Base-by-base conservation (phyloP, 2,888 invertebrate species). In the Hyles lineata region DNA sequence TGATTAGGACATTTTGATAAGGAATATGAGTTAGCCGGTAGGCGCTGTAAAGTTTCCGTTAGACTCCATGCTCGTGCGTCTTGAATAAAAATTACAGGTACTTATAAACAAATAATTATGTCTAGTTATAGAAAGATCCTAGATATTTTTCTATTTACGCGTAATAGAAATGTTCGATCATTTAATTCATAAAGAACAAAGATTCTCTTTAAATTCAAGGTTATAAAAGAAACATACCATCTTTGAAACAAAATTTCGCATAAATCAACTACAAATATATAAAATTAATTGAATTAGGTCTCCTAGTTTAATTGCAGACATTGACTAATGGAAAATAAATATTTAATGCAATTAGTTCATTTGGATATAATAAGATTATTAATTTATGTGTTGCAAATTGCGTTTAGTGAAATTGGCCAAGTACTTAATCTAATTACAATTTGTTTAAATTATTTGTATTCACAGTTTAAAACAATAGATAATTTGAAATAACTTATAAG, bases 1-100 rank as follows among this genome's bases (percentile, higher is more conserved):
- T 72, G 71, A 72, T 55, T 72, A 82, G 25, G 78, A 79, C 79
- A 74, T 85, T 88, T 87, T 84, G 85, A 83, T 85, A 82, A 75
- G 74, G 72, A 76, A 70, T 76, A 77, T 81, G 79, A 78, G 72
- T 74, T 79, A 79, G 62, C 76, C 77, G 79, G 79, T 77, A 78
- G 80, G 77, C 79, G 75, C 74, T 80, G 74, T 76, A 74, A 60
- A 79, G 79, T 73, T 76, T 75, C 73, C 15, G 73, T 74, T 67
- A 17, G 23, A 35, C 55, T 63, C 58, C 23, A 67, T n/a, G 43
- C 67, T 55, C 32, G 63, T 63, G 35, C 52, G 32, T 32, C 52
- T 35, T 72, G 15, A 19, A 21, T 72, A 43, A 72, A 23, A 35
- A 35, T 19, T 67, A 32, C 23, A 72, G 55, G 72, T 72, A 58